Base-by-base conservation (phyloP, 2,113 vertebrate species). In the Pelecanoides urinatrix region DNA sequence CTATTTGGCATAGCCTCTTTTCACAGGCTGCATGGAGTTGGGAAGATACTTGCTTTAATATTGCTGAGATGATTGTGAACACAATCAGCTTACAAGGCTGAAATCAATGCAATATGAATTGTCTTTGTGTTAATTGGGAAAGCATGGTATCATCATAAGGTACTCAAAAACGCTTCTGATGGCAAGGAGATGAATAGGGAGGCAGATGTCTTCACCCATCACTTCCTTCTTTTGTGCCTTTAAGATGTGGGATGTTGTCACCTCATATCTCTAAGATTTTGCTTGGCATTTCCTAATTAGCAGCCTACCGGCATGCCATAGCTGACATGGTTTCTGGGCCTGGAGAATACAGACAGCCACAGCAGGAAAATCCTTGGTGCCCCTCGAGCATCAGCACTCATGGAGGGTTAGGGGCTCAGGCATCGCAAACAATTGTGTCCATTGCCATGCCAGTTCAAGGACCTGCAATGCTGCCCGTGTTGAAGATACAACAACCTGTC, bases 401-500 rank as follows among this genome's bases (percentile, higher is more conserved):
- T 6, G 26, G 23, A 61, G 74, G 45, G 22, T 16, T 29, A 52
- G 52, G 25, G 34, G 53, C 45, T 67, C 34, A 42, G 38, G 20
- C 45, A 45, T 11, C 2, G 1, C 23, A 11, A 34, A 38, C 12
- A 25, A 16, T 4, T 14, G 22, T 7, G 44, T 45, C 30, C 38
- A 13, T 13, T n/a, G 20, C 38, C 58, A 6, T 29, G 34, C 52
- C 36, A 15, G 36, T 34, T 20, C 87, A 29, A 10, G 53, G 5
- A 47, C 23, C 23, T n/a, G 40, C 45, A 62, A 27, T 4, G 5
- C 42, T 71, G 3, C 40, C 29, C 0, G 0, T 30, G n/a, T 9
- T n/a, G 25, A 70, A 49, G 56, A 36, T 12, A 18, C 0, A 3
- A 42, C 49, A 63, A 36, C 25, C 36, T 22, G 11, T 42, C 63